Conservation (phyloP, 2,113 vertebrate species). For the Pseudopipra pipra region DNA sequence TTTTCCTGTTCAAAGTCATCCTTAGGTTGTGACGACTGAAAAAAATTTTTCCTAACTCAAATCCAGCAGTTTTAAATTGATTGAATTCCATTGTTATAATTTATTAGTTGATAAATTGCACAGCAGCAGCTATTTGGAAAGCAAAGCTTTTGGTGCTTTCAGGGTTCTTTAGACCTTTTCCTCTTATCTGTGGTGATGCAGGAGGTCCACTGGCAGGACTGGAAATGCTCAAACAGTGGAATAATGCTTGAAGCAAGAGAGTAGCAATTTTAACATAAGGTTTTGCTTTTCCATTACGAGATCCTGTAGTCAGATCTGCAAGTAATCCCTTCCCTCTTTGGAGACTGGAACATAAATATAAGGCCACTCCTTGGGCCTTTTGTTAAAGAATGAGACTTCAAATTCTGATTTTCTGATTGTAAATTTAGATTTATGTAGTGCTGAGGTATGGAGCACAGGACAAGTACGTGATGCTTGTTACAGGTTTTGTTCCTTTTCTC, state of each 20-base stretch:
- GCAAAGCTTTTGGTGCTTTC: background rate
- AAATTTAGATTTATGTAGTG: accelerated
- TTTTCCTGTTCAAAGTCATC: background rate
- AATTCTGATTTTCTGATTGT: background rate
- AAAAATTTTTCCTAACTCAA: background rate
- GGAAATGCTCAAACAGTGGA: background rate
- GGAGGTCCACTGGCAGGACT: background rate
- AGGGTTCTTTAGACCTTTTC: background rate
- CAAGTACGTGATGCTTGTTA: background rate
- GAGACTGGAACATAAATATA: background rate
- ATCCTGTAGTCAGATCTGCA: background rate
- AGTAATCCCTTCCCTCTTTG: background rate
- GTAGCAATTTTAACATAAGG: background rate
- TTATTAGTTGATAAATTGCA: background rate
- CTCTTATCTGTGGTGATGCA: background rate
- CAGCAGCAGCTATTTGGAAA: background rate
- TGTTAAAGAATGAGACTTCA: background rate
- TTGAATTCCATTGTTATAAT: background rate
- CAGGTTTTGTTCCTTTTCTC: background rate
- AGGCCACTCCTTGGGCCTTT: background rate
- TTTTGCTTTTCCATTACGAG: background rate
- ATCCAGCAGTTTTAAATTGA: background rate
- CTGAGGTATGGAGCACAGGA: background rate
- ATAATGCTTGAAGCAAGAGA: background rate
- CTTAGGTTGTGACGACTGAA: background rate